Conservation (phyloP, 2,797 vertebrate genomes). For the Pipistrellus pygmaeus region DNA sequence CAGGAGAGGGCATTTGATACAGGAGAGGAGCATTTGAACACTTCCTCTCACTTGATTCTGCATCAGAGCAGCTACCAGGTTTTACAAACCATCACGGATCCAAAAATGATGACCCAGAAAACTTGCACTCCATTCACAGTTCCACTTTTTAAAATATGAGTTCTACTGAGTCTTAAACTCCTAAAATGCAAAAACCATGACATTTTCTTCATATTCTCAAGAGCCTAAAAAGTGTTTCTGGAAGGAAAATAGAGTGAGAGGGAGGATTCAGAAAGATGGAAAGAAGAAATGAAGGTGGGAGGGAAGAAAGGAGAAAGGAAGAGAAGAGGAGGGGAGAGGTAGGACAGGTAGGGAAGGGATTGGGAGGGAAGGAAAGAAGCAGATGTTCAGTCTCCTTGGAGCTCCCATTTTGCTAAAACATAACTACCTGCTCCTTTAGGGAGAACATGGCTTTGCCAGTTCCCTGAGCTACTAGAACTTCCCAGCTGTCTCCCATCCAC, state of each 20-base stretch:
- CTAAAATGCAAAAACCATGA: not conserved
- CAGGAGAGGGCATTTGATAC: too few species aligned
- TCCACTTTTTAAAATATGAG: not conserved
- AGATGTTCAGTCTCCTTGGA: not conserved
- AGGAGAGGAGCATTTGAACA: not conserved
- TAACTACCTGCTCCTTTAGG: not conserved
- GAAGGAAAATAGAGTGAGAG: not conserved
- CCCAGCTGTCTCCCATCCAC: not conserved
- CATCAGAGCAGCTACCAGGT: not conserved
- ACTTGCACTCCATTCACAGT: not conserved
- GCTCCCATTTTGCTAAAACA: not conserved
- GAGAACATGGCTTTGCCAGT: not conserved
- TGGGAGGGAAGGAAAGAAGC: not conserved
- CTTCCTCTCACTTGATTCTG: not conserved
- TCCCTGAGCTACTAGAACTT: not conserved
- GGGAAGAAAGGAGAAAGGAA: too few species aligned
- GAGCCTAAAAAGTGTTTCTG: not conserved
- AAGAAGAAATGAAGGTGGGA: not conserved
- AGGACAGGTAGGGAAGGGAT: rapidly evolving
- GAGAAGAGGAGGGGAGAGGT: rapidly evolving
- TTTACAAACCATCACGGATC: not conserved
- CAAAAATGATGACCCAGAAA: not conserved
- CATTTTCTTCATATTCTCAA: not conserved
- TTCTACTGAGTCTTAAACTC: not conserved
- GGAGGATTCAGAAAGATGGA: not conserved